Percentiles rank a stretch among this genome's conserved stretches.
Evolutionary conservation across 2,797 vertebrate genomes (phyloP).

Genomic region (Oophaga sylvatica): DNA sequence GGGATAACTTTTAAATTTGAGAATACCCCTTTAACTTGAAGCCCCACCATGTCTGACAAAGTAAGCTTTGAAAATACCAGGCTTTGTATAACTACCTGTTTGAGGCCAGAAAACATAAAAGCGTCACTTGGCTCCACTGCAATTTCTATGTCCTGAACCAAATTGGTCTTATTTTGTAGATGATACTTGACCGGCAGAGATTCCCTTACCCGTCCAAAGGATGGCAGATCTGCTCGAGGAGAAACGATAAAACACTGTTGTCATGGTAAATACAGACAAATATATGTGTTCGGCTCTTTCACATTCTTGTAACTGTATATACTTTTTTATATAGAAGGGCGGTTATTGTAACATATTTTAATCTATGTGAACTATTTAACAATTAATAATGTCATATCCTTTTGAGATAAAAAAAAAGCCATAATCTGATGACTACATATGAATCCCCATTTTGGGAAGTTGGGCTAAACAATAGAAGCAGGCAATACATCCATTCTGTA

Average conservation of each 20-base stretch:
- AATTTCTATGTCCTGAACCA: constrained; percentile 95
- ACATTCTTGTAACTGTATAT: too few species aligned
- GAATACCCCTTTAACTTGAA: neutral
- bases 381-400: too few species aligned
- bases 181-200: constrained; percentile 91
- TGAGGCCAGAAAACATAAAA: constrained; percentile 99
- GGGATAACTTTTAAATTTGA: too few species aligned
- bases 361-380: too few species aligned
- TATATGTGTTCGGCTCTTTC: neutral
- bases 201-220: constrained; percentile 91
- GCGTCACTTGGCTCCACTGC: constrained; percentile 95
- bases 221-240: constrained; percentile 83
- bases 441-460: too few species aligned
- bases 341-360: too few species aligned
- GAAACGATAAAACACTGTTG: neutral
- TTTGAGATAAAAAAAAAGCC: too few species aligned
- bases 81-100: constrained; percentile 80
- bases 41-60: neutral
- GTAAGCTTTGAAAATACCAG: neutral
- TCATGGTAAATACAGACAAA: neutral
- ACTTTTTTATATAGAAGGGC: too few species aligned
- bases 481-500: too few species aligned
- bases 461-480: too few species aligned
- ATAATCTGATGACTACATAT: too few species aligned
- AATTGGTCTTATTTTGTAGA: constrained; percentile 88